These are phyloP conservation scores for Phenganax stokvisi DNA, from an alignment of 92 coral and sea anemone genomes.

Conservation along the genomic window DNA sequence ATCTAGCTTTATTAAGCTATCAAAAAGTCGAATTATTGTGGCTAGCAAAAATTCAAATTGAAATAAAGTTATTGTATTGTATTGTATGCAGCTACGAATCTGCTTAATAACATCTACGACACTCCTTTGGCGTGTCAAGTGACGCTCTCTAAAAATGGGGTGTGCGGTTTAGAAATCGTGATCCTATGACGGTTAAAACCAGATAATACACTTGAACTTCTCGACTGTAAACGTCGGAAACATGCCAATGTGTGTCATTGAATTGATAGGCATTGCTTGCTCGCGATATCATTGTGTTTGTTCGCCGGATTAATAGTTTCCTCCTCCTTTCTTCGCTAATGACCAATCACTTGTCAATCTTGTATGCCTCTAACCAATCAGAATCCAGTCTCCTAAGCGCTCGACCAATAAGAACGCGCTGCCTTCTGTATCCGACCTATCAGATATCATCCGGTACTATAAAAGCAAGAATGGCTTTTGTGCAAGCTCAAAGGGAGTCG, in stretches of 20 bases:
- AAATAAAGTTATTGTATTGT: too few species aligned
- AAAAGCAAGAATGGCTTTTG: slow-evolving; percentile 24
- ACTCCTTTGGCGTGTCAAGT: too few species aligned
- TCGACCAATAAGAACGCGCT: neutral
- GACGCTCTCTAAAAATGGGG: too few species aligned
- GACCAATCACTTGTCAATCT: slow-evolving; percentile 17
- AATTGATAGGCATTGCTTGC: slow-evolving; percentile 14
- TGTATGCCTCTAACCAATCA: neutral
- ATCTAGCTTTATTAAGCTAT: too few species aligned
- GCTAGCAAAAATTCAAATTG: too few species aligned
- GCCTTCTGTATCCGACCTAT: neutral
- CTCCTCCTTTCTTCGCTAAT: slow-evolving; percentile 14
- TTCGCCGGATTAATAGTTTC: slow-evolving; percentile 19
- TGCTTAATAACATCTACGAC: too few species aligned
- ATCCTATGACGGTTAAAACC: too few species aligned
- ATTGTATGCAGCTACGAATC: too few species aligned
- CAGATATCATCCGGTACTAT: slow-evolving; percentile 12
- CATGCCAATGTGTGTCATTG: slow-evolving; percentile 3
- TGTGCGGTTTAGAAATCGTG: too few species aligned
- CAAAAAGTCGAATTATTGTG: too few species aligned
- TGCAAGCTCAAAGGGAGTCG: slow-evolving; percentile 11
- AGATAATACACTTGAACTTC: too few species aligned
- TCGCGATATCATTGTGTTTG: neutral
- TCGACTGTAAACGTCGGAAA: neutral
- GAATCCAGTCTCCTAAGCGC: neutral